Evolutionary conservation across 2,113 vertebrate genomes (phyloP), one percentile per base, ranked within the genome.

Genomic region (Todiramphus chloris): DNA sequence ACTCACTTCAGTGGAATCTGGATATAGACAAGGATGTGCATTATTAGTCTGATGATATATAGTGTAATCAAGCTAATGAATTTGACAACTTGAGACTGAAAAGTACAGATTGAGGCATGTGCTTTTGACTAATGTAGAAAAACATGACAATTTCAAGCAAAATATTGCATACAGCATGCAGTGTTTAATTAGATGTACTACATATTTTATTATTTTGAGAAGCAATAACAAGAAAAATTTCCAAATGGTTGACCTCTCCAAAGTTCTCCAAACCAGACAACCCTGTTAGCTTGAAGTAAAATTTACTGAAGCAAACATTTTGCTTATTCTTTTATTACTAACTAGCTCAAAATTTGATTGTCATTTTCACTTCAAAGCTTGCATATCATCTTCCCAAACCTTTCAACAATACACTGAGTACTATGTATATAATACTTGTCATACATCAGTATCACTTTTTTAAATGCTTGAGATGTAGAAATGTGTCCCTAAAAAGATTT

Each of bases 1-100:
- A 82, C 60, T 76, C 68, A 51, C 20, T 83, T 68, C 14, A 25
- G 13, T 51, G 31, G 51, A 93, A 69, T 24, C 46, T 68, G 78
- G 41, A 56, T 94, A 83, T 53, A 93, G 64, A 62, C 28, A 82
- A 70, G 50, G 64, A 79, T 59, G 28, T 48, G 11, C 56, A n/a
- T 86, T 91, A 94, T 93, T 91, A 92, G 43, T 53, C 59, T 72
- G 39, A 92, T 72, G 33, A 81, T 44, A 72, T 64, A 14, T 13
- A 89, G 20, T 50, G 70, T 87, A 92, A 96, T 87, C 89, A 87
- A 90, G 37, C 33, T 92, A 96, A 92, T 91, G n/a, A 97, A 87
- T 90, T 93, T 94, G 84, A 85, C 92, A 91, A 73, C 30, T 87
- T 51, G 24, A 95, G 58, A 87, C 58, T 74, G 60, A 89, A 64